Base-by-base conservation (phyloP, 1,140 invertebrate species). In the Babylonia areolata region DNA sequence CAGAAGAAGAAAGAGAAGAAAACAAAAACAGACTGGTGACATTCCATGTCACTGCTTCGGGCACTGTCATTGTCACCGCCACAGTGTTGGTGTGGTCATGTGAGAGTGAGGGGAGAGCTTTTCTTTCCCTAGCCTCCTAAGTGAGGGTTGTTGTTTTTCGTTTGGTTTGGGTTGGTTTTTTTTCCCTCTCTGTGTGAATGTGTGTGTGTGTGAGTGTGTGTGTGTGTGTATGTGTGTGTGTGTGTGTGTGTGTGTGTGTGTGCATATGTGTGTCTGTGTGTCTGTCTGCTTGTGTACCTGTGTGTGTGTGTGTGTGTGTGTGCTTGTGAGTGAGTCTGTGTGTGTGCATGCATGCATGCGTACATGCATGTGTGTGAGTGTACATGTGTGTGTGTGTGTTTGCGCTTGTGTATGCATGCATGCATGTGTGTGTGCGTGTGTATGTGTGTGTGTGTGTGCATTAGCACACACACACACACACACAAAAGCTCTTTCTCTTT, bases 161-260 rank as follows among this genome's bases (percentile, higher is more conserved):
- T n/a, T n/a, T n/a, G n/a, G n/a, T n/a, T n/a, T n/a, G n/a, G n/a
- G n/a, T n/a, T n/a, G n/a, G n/a, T n/a, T n/a, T n/a, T n/a, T n/a
- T n/a, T n/a, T n/a, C n/a, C n/a, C n/a, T n/a, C n/a, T n/a, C n/a
- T 64, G 58, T 11, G 58, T 64, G 58, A 11, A 23, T 64, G 58
- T 64, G 58, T 64, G 17, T 64, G 58, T n/a, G 17, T 20, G 17
- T 20, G n/a, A 11, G 58, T 64, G 58, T 64, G 58, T 64, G 58
- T 64, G 58, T 64, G 58, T 64, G 58, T 64, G 58, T 64, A 23
- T 64, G 69, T 73, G 69, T 73, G 69, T 73, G 69, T 73, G 69
- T 73, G 69, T 73, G 69, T 73, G 69, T 73, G 69, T 73, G 69
- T 73, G 69, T 35, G 69, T 73, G 69, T 35, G 69, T 35, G 69